A percentile compares a stretch with the other conserved stretches of the same genome.
Conservation (phyloP, 2,797 vertebrate species). For the Trachurus trachurus region DNA sequence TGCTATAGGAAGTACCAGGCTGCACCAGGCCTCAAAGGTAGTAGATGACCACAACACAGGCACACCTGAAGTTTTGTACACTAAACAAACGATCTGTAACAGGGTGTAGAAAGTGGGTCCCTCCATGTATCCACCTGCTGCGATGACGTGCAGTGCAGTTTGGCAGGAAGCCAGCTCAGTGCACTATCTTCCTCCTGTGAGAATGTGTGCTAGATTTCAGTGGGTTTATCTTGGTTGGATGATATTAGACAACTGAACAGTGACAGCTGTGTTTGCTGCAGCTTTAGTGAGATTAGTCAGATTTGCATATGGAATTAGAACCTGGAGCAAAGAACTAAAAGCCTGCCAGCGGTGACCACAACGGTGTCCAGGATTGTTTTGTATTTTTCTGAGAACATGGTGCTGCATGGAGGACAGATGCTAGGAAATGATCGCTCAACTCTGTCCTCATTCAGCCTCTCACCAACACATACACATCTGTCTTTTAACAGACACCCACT, state of each 20-base stretch:
- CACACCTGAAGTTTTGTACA: not conserved
- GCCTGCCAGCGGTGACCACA: conserved; percentile 7
- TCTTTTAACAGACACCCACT: not conserved
- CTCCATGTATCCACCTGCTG: conserved; percentile 13
- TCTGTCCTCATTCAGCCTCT: not conserved
- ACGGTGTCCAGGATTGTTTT: not conserved
- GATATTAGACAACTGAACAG: conserved; percentile 9
- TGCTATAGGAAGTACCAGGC: not conserved
- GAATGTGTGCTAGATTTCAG: conserved; percentile 1
- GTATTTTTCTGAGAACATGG: not conserved
- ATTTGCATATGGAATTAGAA: conserved; percentile 47
- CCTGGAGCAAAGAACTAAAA: conserved; percentile 18
- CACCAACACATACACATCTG: not conserved
- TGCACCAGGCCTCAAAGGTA: not conserved
- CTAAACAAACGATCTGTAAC: not conserved
- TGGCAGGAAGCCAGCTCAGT: conserved; percentile 1
- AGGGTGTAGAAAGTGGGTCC: not conserved
- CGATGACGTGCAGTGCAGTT: not conserved
- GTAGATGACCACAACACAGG: not conserved
- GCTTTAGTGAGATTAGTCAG: conserved; percentile 36
- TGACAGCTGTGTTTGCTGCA: conserved; percentile 29
- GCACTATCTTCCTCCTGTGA: not conserved
- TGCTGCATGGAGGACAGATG: not conserved
- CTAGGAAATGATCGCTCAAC: not conserved
- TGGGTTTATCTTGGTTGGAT: not conserved